A percentile compares a stretch with the other conserved stretches of the same genome.
These are phyloP conservation scores for Dermochelys coriacea DNA, from an alignment of 2,797 vertebrate genomes.

Conservation along the genomic window DNA sequence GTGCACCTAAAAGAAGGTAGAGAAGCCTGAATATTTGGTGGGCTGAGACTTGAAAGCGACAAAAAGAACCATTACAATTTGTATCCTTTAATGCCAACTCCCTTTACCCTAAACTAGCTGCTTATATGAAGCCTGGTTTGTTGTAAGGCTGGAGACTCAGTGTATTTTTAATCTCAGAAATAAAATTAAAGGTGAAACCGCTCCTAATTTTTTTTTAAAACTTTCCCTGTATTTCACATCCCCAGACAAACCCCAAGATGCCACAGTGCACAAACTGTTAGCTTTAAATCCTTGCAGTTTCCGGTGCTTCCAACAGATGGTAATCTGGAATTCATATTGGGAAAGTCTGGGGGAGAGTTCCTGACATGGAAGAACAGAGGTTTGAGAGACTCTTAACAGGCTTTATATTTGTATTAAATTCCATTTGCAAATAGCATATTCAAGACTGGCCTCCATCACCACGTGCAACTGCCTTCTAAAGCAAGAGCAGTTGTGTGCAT, in stretches of 20 bases:
- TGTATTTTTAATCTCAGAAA: not conserved
- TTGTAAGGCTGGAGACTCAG: not conserved
- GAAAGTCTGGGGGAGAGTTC: not conserved
- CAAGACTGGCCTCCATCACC: not conserved
- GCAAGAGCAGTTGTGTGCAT: not conserved
- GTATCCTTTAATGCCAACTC: not conserved
- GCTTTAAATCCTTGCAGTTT: not conserved
- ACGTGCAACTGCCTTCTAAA: not conserved
- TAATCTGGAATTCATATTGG: not conserved
- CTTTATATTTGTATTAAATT: not conserved
- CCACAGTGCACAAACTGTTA: not conserved
- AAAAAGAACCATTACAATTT: not conserved
- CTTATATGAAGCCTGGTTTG: not conserved
- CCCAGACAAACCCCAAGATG: not conserved
- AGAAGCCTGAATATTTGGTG: not conserved
- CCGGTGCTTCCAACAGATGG: not conserved
- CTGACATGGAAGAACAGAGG: not conserved
- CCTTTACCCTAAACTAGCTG: not conserved
- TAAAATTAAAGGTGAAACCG: not conserved
- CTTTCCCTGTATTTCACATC: rapidly evolving
- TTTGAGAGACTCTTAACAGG: not conserved
- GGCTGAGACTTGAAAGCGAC: not conserved
- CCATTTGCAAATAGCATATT: not conserved
- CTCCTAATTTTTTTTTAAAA: not conserved
- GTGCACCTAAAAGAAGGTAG: not conserved